These are phyloP conservation scores for Stenodema calcarata DNA, from an alignment of 2,888 invertebrate species.

Conservation along the genomic window DNA sequence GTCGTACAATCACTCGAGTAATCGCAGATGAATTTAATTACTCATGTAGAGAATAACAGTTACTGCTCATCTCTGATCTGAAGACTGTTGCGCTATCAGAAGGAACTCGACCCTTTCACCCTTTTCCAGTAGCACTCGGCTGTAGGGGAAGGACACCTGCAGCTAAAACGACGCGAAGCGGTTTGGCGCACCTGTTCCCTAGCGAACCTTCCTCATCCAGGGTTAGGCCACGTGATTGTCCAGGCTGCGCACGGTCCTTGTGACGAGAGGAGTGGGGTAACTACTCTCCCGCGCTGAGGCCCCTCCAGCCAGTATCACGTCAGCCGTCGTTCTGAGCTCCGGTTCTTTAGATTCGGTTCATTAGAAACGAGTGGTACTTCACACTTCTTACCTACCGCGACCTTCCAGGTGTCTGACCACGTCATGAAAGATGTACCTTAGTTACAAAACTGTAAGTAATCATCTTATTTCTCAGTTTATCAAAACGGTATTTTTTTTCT, in stretches of 20 bases:
- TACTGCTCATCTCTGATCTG: no score
- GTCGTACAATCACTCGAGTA: no score
- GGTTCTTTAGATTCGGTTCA: background rate
- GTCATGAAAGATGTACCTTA: background rate
- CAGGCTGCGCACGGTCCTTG: background rate
- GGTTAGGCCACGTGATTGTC: background rate
- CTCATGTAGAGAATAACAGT: no score
- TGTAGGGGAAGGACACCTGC: background rate
- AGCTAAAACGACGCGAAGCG: background rate
- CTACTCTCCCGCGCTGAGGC: background rate
- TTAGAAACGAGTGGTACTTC: background rate
- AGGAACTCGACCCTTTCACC: background rate
- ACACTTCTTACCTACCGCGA: background rate
- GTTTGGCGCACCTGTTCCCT: background rate
- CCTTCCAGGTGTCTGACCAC: background rate
- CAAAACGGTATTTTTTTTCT: background rate
- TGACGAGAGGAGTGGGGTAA: background rate
- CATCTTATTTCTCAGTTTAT: background rate
- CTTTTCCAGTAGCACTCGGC: background rate
- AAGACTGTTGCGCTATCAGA: background rate
- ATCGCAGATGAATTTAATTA: no score
- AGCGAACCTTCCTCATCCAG: background rate
- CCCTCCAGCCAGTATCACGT: background rate
- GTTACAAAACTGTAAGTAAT: background rate
- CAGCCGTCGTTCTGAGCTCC: background rate